Conservation (phyloP, 2,797 vertebrate genomes). For the Danio kyathit region DNA sequence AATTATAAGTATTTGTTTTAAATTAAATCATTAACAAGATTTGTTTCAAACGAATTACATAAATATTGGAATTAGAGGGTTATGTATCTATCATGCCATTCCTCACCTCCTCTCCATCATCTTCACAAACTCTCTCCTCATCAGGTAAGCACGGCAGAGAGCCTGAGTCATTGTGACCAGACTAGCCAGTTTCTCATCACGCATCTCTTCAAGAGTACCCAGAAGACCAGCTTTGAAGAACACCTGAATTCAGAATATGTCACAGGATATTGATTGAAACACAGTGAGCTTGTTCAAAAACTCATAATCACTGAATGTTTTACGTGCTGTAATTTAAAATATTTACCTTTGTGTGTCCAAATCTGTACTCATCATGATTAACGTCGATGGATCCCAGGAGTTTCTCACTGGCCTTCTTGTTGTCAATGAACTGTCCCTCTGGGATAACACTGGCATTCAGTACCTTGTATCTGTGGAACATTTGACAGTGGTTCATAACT, state of each 20-base stretch:
- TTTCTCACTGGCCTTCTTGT: slow-evolving; percentile 90
- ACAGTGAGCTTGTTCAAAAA: background rate
- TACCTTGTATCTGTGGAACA: slow-evolving; percentile 77
- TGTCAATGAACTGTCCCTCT: slow-evolving; percentile 90
- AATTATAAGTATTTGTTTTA: background rate
- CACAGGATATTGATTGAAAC: background rate
- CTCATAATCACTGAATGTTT: background rate
- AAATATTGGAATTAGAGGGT: background rate
- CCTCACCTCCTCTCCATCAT: slow-evolving; percentile 82
- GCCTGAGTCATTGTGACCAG: slow-evolving; percentile 85
- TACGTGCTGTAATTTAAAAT: background rate
- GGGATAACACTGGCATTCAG: slow-evolving; percentile 90
- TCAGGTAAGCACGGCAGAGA: slow-evolving; percentile 80
- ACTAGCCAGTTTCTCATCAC: slow-evolving; percentile 83
- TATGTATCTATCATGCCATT: background rate
- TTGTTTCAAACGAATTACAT: background rate
- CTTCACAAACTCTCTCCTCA: slow-evolving; percentile 83
- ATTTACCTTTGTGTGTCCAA: slow-evolving; percentile 73
- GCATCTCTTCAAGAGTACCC: slow-evolving; percentile 86
- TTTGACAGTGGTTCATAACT: background rate
- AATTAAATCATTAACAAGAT: background rate
- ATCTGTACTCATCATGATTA: slow-evolving; percentile 86
- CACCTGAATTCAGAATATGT: slow-evolving; percentile 70
- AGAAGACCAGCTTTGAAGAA: slow-evolving; percentile 89
- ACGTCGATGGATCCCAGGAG: slow-evolving; percentile 88